Conservation (phyloP, 2,888 invertebrate species). For the Hemaris fuciformis region DNA sequence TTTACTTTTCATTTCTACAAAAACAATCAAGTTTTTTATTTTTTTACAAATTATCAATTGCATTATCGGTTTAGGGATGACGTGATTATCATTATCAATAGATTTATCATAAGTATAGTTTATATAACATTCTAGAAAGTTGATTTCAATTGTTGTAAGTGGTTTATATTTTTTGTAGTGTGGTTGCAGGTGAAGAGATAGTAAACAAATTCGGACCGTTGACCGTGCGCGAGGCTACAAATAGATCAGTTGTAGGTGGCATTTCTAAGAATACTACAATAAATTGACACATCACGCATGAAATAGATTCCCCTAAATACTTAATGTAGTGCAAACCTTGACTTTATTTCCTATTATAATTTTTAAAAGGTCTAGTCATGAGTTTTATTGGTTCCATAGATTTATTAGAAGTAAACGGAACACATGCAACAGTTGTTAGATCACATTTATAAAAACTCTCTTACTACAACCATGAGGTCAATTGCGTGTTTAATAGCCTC, state of each 20-base stretch:
- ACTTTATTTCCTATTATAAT: background rate
- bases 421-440: too few species aligned
- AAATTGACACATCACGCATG: constrained; percentile 32
- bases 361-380: background rate
- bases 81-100: background rate
- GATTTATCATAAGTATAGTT: background rate
- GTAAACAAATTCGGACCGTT: constrained; percentile 49
- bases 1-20: background rate
- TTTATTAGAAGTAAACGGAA: too few species aligned
- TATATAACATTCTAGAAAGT: background rate
- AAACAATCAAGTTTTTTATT: background rate
- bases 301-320: constrained; percentile 4
- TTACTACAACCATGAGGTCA: too few species aligned
- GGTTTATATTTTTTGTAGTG: background rate
- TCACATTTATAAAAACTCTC: too few species aligned
- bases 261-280: constrained; percentile 64
- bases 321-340: background rate
- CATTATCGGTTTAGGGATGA: background rate
- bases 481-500: too few species aligned
- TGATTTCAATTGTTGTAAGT: background rate
- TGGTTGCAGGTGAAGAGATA: constrained; percentile 12
- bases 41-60: background rate
- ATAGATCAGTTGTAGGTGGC: constrained; percentile 71
- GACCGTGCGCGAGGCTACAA: constrained; percentile 63
- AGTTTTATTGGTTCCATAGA: background rate